These are phyloP conservation scores for Eurypyga helias DNA, from an alignment of 2,113 vertebrate species.

Conservation along the genomic window DNA sequence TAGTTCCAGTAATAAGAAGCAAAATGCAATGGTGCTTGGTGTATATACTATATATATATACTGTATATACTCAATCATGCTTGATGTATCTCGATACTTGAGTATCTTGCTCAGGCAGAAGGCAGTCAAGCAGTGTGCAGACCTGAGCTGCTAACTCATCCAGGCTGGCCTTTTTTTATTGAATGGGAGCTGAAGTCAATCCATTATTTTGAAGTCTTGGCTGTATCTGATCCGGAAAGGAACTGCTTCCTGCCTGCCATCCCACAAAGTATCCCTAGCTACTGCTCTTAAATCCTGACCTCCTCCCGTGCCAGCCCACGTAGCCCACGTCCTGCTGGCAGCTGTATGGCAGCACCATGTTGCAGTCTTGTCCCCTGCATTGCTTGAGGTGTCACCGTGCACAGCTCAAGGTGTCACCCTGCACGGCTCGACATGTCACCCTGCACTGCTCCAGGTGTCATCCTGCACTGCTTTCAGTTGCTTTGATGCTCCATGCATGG, in stretches of 20 bases:
- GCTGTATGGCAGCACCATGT: not conserved
- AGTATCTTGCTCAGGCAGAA: not conserved
- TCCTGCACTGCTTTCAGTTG: not conserved
- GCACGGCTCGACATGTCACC: too few species aligned
- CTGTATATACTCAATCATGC: too few species aligned
- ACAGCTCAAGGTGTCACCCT: too few species aligned
- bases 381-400: too few species aligned
- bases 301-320: fast-evolving
- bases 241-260: not conserved
- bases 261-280: not conserved
- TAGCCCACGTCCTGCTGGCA: not conserved
- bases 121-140: not conserved
- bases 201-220: not conserved
- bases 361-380: not conserved
- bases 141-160: not conserved
- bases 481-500: not conserved
- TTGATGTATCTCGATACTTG: too few species aligned
- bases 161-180: not conserved
- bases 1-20: not conserved
- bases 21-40: not conserved
- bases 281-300: not conserved
- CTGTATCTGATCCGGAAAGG: not conserved
- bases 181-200: not conserved
- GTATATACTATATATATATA: too few species aligned
- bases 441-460: not conserved